Conservation (phyloP, 1,140 invertebrate genomes). For the Wasmannia auropunctata region DNA sequence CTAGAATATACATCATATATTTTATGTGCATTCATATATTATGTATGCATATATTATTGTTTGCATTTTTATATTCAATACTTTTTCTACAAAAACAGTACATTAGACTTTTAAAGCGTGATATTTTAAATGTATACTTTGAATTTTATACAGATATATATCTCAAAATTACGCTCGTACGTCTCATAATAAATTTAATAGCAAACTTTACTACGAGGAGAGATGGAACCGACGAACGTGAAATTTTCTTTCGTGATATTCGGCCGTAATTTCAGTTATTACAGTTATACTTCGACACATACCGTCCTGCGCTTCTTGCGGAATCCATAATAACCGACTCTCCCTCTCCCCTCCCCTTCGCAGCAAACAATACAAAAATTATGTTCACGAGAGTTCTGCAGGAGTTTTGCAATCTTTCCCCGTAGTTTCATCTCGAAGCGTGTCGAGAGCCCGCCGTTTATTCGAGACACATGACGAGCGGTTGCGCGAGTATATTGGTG, state of each 20-base stretch:
- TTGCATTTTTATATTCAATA: not conserved
- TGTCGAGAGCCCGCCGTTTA: slow-evolving; percentile 77
- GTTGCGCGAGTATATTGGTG: slow-evolving; percentile 31
- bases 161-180: not conserved
- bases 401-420: slow-evolving; percentile 82
- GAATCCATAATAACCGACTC: slow-evolving; percentile 80
- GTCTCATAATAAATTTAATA: slow-evolving; percentile 14
- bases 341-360: too few species aligned
- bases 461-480: slow-evolving; percentile 80
- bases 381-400: slow-evolving; percentile 83
- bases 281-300: slow-evolving; percentile 73
- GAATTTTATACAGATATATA: not conserved
- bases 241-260: slow-evolving; percentile 58
- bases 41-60: not conserved
- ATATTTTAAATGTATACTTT: not conserved
- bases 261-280: slow-evolving; percentile 79
- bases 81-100: not conserved
- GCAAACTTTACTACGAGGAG: not conserved
- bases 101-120: not conserved
- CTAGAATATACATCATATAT: not conserved
- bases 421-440: slow-evolving; percentile 71
- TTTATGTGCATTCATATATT: not conserved
- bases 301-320: slow-evolving; percentile 72
- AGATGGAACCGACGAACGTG: not conserved
- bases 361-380: slow-evolving; percentile 84